A percentile compares a stretch with the other conserved stretches of the same genome.
These are phyloP conservation scores for Dynastes maya DNA, from an alignment of 2,888 invertebrate species.

Conservation along the genomic window DNA sequence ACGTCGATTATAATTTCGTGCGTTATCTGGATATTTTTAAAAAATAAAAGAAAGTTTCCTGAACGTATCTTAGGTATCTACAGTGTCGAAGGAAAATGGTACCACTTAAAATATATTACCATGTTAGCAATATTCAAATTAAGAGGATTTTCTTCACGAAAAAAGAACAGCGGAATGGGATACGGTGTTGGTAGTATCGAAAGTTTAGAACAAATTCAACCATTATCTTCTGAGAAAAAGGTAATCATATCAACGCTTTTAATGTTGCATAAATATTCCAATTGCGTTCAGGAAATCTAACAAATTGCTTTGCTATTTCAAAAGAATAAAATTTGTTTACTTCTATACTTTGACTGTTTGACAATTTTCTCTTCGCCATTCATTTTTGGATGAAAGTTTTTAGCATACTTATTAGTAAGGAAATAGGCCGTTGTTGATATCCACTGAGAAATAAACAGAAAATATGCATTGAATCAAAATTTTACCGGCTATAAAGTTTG, in stretches of 20 bases:
- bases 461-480: too few species aligned
- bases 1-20: slow-evolving; percentile 45
- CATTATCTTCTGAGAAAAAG: slow-evolving; percentile 74
- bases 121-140: slow-evolving; percentile 73
- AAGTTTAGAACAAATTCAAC: slow-evolving; percentile 76
- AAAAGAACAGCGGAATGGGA: slow-evolving; percentile 67
- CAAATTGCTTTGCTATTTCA: neutral
- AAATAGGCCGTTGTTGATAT: too few species aligned
- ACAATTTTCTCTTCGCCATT: too few species aligned
- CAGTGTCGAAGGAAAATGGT: slow-evolving; percentile 77
- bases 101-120: slow-evolving; percentile 75
- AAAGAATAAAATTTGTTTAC: too few species aligned
- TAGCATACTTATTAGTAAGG: neutral
- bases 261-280: too few species aligned
- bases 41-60: slow-evolving; percentile 66
- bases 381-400: neutral
- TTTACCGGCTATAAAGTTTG: too few species aligned
- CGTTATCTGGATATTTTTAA: slow-evolving; percentile 43
- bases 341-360: too few species aligned
- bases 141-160: slow-evolving; percentile 72
- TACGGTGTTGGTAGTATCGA: slow-evolving; percentile 71
- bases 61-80: slow-evolving; percentile 76
- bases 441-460: too few species aligned
- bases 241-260: slow-evolving; percentile 62
- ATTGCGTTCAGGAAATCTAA: slow-evolving; percentile 28